Conservation (phyloP, 1,140 invertebrate genomes). For the Ditylenchus dipsaci region DNA sequence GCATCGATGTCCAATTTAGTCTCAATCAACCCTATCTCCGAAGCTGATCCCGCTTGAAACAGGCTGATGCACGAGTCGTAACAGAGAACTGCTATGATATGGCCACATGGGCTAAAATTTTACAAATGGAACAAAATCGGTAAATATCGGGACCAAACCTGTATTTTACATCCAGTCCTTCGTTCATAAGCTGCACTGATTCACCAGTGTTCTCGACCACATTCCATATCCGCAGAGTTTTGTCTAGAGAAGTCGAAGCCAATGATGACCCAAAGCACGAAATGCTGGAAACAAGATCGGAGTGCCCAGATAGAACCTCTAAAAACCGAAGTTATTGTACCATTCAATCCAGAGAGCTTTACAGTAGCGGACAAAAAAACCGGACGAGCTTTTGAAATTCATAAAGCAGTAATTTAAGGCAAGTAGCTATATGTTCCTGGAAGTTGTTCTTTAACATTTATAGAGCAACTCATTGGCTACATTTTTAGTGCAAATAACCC, state of each 20-base stretch:
- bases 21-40: constrained; percentile 38
- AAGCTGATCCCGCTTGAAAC: constrained; percentile 27
- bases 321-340: no score
- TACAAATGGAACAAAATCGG: background rate
- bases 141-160: constrained; percentile 8
- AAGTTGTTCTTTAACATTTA: no score
- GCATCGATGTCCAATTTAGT: constrained; percentile 42
- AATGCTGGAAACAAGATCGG: constrained; percentile 23
- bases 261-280: constrained; percentile 16
- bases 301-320: constrained; percentile 32
- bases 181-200: constrained; percentile 35
- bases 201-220: constrained; percentile 30
- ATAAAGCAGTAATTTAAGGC: no score
- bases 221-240: constrained; percentile 44
- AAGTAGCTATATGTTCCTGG: no score
- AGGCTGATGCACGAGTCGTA: constrained; percentile 41
- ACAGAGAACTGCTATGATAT: constrained; percentile 37
- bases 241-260: constrained; percentile 37
- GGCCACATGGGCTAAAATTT: constrained; percentile 31
- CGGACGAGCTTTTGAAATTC: no score
- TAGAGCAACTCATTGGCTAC: no score
- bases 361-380: no score
- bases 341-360: no score
- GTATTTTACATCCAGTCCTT: constrained; percentile 43
- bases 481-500: no score